A percentile compares a stretch with the other conserved stretches of the same genome.
These are phyloP conservation scores for Platycnemis pennipes DNA, from an alignment of 2,888 invertebrate genomes.

Conservation along the genomic window DNA sequence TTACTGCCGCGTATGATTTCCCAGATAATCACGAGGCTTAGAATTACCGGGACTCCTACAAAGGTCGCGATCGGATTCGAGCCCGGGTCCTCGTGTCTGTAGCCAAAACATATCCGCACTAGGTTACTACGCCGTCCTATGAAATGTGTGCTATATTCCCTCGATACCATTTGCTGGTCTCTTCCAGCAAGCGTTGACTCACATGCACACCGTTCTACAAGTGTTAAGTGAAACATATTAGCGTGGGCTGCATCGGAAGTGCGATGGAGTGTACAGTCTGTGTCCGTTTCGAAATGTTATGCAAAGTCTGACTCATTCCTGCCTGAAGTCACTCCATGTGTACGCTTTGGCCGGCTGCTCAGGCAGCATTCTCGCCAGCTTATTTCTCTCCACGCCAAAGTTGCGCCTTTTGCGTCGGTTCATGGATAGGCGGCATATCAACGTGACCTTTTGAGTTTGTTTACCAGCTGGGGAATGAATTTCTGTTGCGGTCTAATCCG, in stretches of 20 bases:
- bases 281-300: conserved; percentile 4
- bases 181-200: neutral
- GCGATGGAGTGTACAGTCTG: neutral
- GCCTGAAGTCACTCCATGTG: neutral
- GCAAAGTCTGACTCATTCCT: conserved; percentile 19
- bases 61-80: no score
- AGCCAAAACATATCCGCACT: no score
- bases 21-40: no score
- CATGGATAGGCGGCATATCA: conserved; percentile 3
- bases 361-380: neutral
- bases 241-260: neutral
- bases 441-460: conserved; percentile 27
- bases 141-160: neutral
- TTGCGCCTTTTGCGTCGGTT: conserved; percentile 12
- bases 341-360: neutral
- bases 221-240: neutral
- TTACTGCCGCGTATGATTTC: no score
- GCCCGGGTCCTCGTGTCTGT: no score
- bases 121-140: no score
- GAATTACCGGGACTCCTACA: no score
- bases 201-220: neutral
- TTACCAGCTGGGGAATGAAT: neutral
- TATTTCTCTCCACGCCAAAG: neutral
- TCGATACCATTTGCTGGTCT: neutral
- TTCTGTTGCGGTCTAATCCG: neutral